These are phyloP conservation scores for Berghia stephanieae DNA, from an alignment of 1,140 invertebrate species.

Conservation along the genomic window DNA sequence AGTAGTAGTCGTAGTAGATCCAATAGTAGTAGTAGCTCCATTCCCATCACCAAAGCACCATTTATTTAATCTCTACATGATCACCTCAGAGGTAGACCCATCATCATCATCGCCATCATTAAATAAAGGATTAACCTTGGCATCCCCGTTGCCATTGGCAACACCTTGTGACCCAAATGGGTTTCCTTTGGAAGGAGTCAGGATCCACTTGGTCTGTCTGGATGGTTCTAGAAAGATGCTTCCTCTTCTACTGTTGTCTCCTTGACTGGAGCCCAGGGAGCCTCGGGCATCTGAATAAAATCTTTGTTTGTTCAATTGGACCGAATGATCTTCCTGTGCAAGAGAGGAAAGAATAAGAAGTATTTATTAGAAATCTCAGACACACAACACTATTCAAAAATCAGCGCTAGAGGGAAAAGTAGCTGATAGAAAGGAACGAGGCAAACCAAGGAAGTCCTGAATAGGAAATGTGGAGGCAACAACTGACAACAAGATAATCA, in stretches of 20 bases:
- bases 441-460: too few relatives aligned
- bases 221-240: slow-evolving; percentile 39
- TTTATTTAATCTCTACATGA: slow-evolving; percentile 15
- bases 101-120: neutral
- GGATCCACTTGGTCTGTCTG: neutral
- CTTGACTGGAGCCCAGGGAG: neutral
- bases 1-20: too few relatives aligned
- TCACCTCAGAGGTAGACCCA: neutral
- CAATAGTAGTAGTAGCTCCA: neutral
- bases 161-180: neutral
- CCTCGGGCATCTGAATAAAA: neutral
- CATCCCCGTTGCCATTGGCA: neutral
- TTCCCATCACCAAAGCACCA: neutral
- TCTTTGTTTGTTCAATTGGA: too few relatives aligned
- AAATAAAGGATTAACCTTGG: slow-evolving; percentile 35
- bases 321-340: neutral
- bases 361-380: neutral
- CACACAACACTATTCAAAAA: too few relatives aligned
- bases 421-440: neutral
- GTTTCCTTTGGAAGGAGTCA: neutral
- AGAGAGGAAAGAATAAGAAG: neutral
- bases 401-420: neutral
- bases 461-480: too few relatives aligned
- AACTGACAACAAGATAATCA: too few relatives aligned
- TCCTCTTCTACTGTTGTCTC: neutral